phyloP scores from a whole-genome alignment of 2,113 vertebrate genomes.

The Myrmecobius fasciatus region DNA sequence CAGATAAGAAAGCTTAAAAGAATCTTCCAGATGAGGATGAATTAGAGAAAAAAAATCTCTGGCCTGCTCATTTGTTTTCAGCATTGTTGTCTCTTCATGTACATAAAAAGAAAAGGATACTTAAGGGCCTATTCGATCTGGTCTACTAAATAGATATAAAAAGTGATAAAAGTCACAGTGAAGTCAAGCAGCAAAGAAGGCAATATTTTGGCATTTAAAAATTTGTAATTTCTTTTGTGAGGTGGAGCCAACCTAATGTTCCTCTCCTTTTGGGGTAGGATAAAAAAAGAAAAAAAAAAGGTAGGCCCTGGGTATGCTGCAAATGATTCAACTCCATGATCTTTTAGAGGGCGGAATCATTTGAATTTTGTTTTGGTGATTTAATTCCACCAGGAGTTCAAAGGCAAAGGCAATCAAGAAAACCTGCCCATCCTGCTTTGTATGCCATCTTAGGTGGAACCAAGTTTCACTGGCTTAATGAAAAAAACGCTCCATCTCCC shows the following conservation, averaged over 20 bases:
- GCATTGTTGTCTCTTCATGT: constrained; percentile 72
- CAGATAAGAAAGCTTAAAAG: background rate
- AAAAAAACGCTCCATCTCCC: background rate
- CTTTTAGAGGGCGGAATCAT: background rate
- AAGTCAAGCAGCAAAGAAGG: background rate
- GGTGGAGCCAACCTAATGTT: background rate
- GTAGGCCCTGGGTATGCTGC: background rate
- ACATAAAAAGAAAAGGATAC: constrained; percentile 61
- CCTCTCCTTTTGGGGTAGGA: constrained; percentile 9
- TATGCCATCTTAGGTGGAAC: background rate
- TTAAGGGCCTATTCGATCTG: constrained; percentile 57
- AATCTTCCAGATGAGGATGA: constrained; percentile 67
- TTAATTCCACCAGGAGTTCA: background rate
- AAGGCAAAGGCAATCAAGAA: background rate
- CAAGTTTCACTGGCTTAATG: background rate
- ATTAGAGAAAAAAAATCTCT: constrained; percentile 76
- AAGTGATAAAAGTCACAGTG: background rate
- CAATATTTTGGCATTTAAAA: background rate
- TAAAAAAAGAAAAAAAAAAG: background rate
- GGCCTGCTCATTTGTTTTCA: constrained; percentile 53
- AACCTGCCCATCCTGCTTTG: background rate
- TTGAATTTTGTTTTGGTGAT: background rate
- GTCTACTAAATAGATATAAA: background rate
- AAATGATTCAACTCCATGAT: background rate
- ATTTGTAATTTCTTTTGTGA: background rate